Conservation (phyloP, 2,888 invertebrate genomes). For the Chromoteleia sp. region DNA sequence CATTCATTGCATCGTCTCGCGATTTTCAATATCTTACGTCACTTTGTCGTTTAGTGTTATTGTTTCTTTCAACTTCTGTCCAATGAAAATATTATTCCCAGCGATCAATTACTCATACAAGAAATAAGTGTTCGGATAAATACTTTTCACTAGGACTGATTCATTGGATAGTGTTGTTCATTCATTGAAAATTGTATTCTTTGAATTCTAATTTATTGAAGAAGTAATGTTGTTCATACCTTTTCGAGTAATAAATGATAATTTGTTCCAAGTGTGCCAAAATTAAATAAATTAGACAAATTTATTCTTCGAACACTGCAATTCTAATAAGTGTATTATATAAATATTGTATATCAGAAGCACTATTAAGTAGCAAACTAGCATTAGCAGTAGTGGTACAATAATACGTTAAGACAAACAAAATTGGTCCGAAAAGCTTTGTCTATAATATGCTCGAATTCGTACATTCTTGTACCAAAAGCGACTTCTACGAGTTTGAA, state of each 20-base stretch:
- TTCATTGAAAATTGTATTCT: too few species aligned
- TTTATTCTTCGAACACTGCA: neutral
- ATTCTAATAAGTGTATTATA: constrained; percentile 2
- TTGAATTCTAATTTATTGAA: neutral
- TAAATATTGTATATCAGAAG: constrained; percentile 38
- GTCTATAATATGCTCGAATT: too few species aligned
- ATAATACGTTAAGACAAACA: constrained; percentile 27
- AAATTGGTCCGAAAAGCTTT: neutral
- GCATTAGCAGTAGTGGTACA: constrained; percentile 40
- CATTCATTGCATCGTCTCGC: constrained; percentile 61
- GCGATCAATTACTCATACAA: neutral
- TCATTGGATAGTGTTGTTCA: neutral
- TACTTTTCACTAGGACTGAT: neutral
- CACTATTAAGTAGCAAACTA: constrained; percentile 64
- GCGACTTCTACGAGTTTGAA: constrained; percentile 2
- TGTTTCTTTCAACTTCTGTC: constrained; percentile 3
- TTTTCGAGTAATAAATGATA: constrained; percentile 14
- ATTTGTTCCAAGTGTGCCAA: constrained; percentile 25
- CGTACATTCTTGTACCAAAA: neutral
- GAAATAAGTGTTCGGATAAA: neutral
- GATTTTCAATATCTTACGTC: neutral
- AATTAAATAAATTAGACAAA: neutral
- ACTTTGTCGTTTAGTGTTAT: neutral
- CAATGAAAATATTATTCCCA: constrained; percentile 1
- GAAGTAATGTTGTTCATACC: neutral